Conservation (phyloP, 2,888 invertebrate genomes). For the Ornithoptera priamus region DNA sequence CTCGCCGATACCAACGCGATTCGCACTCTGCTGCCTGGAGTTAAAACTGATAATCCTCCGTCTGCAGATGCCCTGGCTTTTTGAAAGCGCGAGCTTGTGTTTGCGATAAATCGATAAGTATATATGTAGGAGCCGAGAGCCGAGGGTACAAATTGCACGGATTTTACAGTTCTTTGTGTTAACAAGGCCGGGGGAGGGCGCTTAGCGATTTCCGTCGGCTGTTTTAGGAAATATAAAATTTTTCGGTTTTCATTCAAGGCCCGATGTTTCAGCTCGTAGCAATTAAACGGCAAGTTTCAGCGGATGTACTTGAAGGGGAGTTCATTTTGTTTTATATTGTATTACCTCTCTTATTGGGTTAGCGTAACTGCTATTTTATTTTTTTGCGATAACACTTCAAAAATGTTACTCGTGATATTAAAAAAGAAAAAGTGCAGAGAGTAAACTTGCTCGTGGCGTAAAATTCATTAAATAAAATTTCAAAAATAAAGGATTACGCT, state of each 20-base stretch:
- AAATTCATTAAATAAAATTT: no score
- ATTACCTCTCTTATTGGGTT: slow-evolving; percentile 8
- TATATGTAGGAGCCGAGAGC: slow-evolving; percentile 60
- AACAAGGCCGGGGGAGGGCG: slow-evolving; percentile 55
- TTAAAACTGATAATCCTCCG: slow-evolving; percentile 38
- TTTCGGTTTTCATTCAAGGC: slow-evolving; percentile 46
- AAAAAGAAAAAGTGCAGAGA: no score
- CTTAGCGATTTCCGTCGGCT: slow-evolving; percentile 57
- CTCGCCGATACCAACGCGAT: slow-evolving; percentile 43
- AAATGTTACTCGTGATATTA: slow-evolving; percentile 2
- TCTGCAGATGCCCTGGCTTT: slow-evolving; percentile 49
- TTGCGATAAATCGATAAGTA: slow-evolving; percentile 78
- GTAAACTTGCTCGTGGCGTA: no score
- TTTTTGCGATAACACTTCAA: slow-evolving; percentile 26
- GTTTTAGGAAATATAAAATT: slow-evolving; percentile 68
- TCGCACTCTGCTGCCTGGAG: slow-evolving; percentile 41
- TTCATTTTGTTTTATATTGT: slow-evolving; percentile 25
- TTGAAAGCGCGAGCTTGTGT: slow-evolving; percentile 65
- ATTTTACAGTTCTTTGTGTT: slow-evolving; percentile 71
- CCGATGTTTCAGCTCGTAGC: slow-evolving; percentile 39
- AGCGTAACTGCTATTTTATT: slow-evolving; percentile 15
- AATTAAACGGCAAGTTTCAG: slow-evolving; percentile 37
- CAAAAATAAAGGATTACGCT: no score
- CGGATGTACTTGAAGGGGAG: slow-evolving; percentile 23
- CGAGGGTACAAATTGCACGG: slow-evolving; percentile 74